These are phyloP conservation scores for Stratiomys singularior DNA, from an alignment of 2,888 invertebrate genomes.

Conservation along the genomic window DNA sequence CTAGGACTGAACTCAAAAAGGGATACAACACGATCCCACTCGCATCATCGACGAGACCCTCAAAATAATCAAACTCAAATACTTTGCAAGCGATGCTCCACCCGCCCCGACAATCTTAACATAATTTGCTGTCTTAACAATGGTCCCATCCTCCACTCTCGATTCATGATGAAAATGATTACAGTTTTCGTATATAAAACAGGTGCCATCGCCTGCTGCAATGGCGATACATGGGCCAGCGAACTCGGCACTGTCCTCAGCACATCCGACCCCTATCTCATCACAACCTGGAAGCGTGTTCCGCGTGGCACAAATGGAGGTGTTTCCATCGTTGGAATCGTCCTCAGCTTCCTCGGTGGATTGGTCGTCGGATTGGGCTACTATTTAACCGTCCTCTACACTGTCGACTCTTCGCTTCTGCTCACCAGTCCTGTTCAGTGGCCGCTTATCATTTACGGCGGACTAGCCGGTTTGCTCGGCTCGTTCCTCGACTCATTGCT, in stretches of 20 bases:
- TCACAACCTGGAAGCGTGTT: slow-evolving; percentile 78
- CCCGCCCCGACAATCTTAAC: no score
- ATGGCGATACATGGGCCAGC: slow-evolving; percentile 92
- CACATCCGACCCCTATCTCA: slow-evolving; percentile 75
- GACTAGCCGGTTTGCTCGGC: slow-evolving; percentile 80
- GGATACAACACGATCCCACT: no score
- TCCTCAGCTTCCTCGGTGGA: slow-evolving; percentile 67
- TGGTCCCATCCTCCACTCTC: no score
- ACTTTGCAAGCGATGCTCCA: no score
- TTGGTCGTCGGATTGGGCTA: slow-evolving; percentile 77
- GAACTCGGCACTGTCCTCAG: slow-evolving; percentile 84
- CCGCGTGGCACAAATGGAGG: slow-evolving; percentile 92
- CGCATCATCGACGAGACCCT: no score
- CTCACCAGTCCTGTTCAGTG: slow-evolving; percentile 77
- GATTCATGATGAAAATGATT: not conserved
- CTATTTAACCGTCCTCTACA: slow-evolving; percentile 74
- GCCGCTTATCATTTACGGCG: slow-evolving; percentile 80
- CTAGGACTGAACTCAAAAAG: no score
- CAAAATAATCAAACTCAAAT: no score
- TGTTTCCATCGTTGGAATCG: slow-evolving; percentile 73
- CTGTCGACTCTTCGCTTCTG: slow-evolving; percentile 70
- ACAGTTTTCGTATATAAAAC: not conserved
- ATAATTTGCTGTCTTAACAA: no score
- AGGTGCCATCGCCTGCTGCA: slow-evolving; percentile 81
- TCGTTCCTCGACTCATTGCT: slow-evolving; percentile 85